Evolutionary conservation across 2,888 invertebrate species (phyloP).

Genomic region (Boloria selene): DNA sequence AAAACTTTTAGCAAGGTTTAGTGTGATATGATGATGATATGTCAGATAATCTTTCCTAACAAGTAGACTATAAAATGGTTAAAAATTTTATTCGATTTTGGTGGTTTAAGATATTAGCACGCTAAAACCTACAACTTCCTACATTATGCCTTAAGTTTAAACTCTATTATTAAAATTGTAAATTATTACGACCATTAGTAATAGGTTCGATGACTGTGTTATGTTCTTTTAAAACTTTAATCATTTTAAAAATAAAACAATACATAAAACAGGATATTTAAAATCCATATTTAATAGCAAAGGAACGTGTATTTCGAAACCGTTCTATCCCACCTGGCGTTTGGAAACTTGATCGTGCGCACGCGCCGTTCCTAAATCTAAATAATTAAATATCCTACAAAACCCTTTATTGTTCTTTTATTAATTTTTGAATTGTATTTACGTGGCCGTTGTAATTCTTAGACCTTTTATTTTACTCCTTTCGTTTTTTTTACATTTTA

Average conservation of each 20-base stretch:
- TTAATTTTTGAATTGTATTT: slow-evolving; percentile 37
- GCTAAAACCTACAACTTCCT: no score
- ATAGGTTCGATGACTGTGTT: no score
- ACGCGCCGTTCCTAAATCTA: slow-evolving; percentile 51
- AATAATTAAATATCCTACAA: slow-evolving; percentile 48
- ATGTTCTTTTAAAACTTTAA: no score
- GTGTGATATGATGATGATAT: no score
- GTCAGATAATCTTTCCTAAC: no score
- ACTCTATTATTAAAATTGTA: no score
- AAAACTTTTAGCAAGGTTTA: no score
- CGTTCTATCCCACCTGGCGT: slow-evolving; percentile 48
- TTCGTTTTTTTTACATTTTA: background rate
- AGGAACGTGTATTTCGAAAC: slow-evolving; percentile 28
- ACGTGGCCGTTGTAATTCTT: slow-evolving; percentile 14
- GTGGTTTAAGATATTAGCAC: no score
- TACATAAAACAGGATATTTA: slow-evolving; percentile 10
- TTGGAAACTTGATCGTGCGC: slow-evolving; percentile 50
- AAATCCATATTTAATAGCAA: slow-evolving; percentile 12
- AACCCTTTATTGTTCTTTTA: slow-evolving; percentile 52
- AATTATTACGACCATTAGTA: no score
- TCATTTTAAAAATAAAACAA: slow-evolving; percentile 8
- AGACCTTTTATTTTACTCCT: background rate
- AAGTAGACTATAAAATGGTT: no score
- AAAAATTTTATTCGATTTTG: no score
- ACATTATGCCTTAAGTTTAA: no score